Conservation (phyloP, 2,888 invertebrate species). For the Eustalomyia histrio region DNA sequence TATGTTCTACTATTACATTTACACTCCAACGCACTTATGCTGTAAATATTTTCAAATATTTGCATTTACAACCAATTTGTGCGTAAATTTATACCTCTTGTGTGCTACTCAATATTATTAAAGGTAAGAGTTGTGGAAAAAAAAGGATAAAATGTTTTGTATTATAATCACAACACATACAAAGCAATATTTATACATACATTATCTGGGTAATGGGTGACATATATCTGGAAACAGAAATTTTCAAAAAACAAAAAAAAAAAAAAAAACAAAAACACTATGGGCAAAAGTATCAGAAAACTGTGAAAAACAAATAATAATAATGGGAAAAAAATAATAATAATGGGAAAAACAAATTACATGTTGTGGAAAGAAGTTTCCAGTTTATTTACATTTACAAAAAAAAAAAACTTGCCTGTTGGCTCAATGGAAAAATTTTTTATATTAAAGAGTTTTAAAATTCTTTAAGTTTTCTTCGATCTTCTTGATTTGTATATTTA, state of each 20-base stretch:
- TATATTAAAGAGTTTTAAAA: no score
- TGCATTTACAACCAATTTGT: constrained; percentile 61
- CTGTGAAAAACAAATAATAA: no score
- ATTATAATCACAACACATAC: not conserved
- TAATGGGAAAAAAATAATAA: no score
- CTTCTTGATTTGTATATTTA: no score
- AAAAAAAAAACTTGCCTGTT: no score
- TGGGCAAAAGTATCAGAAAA: not conserved
- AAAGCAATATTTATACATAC: constrained; percentile 30
- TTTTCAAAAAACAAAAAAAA: not conserved
- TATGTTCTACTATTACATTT: constrained; percentile 5
- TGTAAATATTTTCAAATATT: constrained; percentile 35
- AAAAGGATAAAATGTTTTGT: constrained; percentile 35
- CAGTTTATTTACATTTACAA: no score
- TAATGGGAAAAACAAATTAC: no score
- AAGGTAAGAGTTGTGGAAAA: constrained; percentile 5
- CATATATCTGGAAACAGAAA: not conserved
- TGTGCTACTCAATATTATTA: not conserved
- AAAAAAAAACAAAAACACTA: not conserved
- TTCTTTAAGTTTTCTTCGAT: no score
- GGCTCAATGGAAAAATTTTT: no score
- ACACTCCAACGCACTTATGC: not conserved
- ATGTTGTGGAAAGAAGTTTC: no score
- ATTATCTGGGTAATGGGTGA: constrained; percentile 30
- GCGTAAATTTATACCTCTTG: constrained; percentile 46